phyloP scores from a whole-genome alignment of 2,888 invertebrate species.

The Papilio elwesi region DNA sequence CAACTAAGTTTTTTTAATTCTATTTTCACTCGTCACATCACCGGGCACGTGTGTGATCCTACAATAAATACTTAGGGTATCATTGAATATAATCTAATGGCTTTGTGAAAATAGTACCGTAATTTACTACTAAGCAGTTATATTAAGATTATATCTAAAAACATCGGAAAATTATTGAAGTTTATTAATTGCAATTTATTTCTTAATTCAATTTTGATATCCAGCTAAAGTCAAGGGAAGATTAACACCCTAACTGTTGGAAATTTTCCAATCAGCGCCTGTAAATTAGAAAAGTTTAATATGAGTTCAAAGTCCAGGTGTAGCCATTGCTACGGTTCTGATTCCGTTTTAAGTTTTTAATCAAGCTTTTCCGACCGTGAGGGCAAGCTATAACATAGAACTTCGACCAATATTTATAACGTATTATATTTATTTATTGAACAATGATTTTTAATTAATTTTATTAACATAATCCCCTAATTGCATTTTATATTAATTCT shows the following conservation, averaged over 20 bases:
- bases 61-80: too few relatives aligned
- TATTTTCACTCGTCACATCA: too few relatives aligned
- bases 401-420: background rate
- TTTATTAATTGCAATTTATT: constrained; percentile 18
- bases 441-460: too few relatives aligned
- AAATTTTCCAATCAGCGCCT: constrained; percentile 83
- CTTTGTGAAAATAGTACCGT: too few relatives aligned
- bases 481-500: too few relatives aligned
- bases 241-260: constrained; percentile 81
- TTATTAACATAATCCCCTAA: too few relatives aligned
- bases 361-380: constrained; percentile 45
- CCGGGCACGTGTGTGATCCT: too few relatives aligned
- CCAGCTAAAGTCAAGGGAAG: constrained; percentile 75
- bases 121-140: too few relatives aligned
- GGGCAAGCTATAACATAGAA: background rate
- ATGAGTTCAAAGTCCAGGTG: constrained; percentile 82
- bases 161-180: background rate
- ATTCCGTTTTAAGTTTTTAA: constrained; percentile 69
- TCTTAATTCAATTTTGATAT: constrained; percentile 70
- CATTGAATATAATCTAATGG: too few relatives aligned
- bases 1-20: too few relatives aligned
- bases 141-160: too few relatives aligned
- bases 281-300: constrained; percentile 85
- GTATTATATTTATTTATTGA: too few relatives aligned
- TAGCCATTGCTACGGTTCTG: constrained; percentile 73